A percentile compares a stretch with the other conserved stretches of the same genome.
Conservation (phyloP, 2,888 invertebrate genomes). For the Orchestes rusci region DNA sequence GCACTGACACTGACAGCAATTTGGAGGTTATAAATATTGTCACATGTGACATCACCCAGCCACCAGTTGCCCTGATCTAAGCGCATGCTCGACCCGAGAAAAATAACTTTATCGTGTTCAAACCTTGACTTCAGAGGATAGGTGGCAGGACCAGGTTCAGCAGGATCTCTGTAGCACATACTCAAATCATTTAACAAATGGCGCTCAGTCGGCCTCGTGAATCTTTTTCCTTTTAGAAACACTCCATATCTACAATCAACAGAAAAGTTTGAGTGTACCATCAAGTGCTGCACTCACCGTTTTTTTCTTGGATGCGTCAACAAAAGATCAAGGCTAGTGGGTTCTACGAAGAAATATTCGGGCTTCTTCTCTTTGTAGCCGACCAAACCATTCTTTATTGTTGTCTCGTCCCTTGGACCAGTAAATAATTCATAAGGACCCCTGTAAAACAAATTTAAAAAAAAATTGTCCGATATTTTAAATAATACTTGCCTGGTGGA, state of each 20-base stretch:
- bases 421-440: conserved; percentile 44
- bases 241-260: conserved; percentile 30
- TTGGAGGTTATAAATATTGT: no score
- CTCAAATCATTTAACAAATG: conserved; percentile 47
- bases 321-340: conserved; percentile 34
- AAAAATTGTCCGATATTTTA: no score
- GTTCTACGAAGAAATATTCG: conserved; percentile 34
- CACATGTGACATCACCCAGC: no score
- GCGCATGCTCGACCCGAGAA: no score
- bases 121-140: no score
- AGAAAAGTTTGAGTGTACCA: no score
- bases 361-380: conserved; percentile 31
- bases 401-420: conserved; percentile 46
- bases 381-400: conserved; percentile 50
- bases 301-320: conserved; percentile 32
- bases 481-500: conserved; percentile 27
- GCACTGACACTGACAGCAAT: no score
- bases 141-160: conserved; percentile 49
- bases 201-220: conserved; percentile 43
- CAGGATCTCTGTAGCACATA: conserved; percentile 45
- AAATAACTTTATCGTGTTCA: no score
- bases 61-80: no score
- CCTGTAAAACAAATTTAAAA: no score
- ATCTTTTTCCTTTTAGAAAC: conserved; percentile 36
- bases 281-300: no score